phyloP scores from a whole-genome alignment of 2,797 vertebrate genomes.

The Tympanoctomys barrerae region DNA sequence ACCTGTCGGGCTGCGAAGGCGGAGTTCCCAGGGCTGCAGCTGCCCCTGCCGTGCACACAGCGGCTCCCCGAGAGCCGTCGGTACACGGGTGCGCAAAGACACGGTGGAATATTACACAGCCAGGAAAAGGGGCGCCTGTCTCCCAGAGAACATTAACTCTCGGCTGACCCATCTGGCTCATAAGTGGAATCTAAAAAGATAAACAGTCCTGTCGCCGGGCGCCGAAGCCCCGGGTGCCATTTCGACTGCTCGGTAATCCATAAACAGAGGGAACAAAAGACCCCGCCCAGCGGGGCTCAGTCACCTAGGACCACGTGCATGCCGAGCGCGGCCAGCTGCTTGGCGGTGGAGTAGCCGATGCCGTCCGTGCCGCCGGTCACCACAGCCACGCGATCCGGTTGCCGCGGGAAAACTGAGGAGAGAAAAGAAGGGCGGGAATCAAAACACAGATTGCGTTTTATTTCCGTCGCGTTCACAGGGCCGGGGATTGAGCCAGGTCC shows the following conservation, averaged over 20 bases:
- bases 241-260: fast-evolving
- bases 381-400: constrained; percentile 94
- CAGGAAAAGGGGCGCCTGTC: too few relatives aligned
- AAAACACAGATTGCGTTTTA: background rate
- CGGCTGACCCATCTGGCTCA: too few relatives aligned
- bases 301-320: constrained; percentile 96
- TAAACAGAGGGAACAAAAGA: too few relatives aligned
- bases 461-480: fast-evolving
- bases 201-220: fast-evolving
- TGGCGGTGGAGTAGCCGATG: constrained; percentile 94
- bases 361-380: constrained; percentile 96
- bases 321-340: constrained; percentile 92
- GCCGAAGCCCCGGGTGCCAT: background rate
- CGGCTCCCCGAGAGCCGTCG: too few relatives aligned
- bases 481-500: background rate
- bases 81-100: too few relatives aligned
- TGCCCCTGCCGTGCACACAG: too few relatives aligned
- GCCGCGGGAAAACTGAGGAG: constrained; percentile 90
- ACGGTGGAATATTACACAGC: too few relatives aligned
- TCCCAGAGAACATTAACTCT: too few relatives aligned
- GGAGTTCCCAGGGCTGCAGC: too few relatives aligned
- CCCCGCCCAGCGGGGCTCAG: fast-evolving
- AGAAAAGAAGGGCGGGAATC: constrained; percentile 69
- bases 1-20: too few relatives aligned
- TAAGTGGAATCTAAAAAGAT: background rate